Evolutionary conservation across 2,113 vertebrate genomes (phyloP), one percentile per base, ranked within the genome.

Genomic region (Mormoops blainvillei): DNA sequence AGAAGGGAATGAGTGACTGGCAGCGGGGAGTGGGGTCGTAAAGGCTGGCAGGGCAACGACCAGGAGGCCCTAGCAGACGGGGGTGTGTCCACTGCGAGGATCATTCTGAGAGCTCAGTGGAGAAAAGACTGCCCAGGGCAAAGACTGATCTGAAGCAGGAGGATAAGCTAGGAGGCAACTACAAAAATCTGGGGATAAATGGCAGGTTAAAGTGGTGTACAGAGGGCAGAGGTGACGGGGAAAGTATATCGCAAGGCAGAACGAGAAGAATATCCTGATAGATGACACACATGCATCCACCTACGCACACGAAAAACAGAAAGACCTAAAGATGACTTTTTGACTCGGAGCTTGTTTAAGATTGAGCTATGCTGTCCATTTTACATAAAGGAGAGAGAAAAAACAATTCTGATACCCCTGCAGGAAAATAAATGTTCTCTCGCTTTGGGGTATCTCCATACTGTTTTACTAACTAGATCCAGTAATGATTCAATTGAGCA

Each of bases 341-440:
- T 38, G 11, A 93, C 36, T 83, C 24, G 71, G 45, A 87, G 43
- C 33, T 43, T 74, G 31, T 41, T 80, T 74, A 68, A 78, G 63
- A 31, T 33, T 56, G 63, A 83, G 36, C 26, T 61, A 89, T 63
- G 56, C 24, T 22, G 36, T 16, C 1, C 63, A 94, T 65, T 95
- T 91, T 38, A 86, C 22, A 43, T 41, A 45, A 95, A 92, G 19
- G 74, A 36, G 15, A 83, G 2, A 73, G 13, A n/a, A 86, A 86
- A 82, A 58, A 26, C 14, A 74, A 70, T 68, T 89, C 19, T 13
- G 80, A 38, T 8, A 31, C 5, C 2, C 28, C 1, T 26, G 19
- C 3, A 41, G 61, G 48, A 65, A 90, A 93, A 92, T 33, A 93
- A 63, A 88, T 12, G 19, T 61, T 45, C 38, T 50, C 26, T 96